A percentile compares a stretch with the other conserved stretches of the same genome.
Conservation (phyloP, 2,797 vertebrate species). For the Tapera naevia region DNA sequence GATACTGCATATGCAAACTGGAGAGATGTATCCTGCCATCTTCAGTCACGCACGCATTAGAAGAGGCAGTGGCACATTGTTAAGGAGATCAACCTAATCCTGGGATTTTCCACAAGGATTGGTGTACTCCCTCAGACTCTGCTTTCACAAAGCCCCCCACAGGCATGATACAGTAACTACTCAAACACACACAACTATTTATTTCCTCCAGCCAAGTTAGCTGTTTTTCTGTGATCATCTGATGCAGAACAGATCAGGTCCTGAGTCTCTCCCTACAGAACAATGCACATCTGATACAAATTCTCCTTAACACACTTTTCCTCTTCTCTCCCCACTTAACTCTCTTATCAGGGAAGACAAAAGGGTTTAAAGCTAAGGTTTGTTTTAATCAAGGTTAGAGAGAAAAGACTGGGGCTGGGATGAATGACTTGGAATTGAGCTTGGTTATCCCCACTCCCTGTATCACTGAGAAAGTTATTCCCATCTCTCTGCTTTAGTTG, state of each 20-base stretch:
- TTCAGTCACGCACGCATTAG: not conserved
- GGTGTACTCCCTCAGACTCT: not conserved
- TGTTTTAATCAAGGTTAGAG: not conserved
- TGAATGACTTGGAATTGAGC: not conserved
- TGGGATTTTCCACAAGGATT: not conserved
- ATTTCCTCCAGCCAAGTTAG: not conserved
- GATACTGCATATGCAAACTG: not conserved
- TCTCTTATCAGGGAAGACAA: not conserved
- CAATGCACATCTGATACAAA: not conserved
- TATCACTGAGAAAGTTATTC: not conserved
- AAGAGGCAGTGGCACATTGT: not conserved
- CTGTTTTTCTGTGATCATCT: not conserved
- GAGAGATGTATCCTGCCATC: not conserved
- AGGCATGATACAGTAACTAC: not conserved
- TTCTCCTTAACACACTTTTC: not conserved
- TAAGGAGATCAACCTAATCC: not conserved
- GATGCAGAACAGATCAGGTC: not conserved
- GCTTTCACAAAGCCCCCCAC: not conserved
- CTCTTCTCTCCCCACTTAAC: not conserved
- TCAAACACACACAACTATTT: not conserved
- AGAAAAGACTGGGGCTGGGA: not conserved
- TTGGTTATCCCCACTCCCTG: not conserved
- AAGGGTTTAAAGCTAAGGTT: not conserved
- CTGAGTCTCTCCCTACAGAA: not conserved
- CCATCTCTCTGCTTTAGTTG: not conserved